A percentile compares a stretch with the other conserved stretches of the same genome.
phyloP scores from a whole-genome alignment of 2,888 invertebrate genomes.

The Polia nebulosa region DNA sequence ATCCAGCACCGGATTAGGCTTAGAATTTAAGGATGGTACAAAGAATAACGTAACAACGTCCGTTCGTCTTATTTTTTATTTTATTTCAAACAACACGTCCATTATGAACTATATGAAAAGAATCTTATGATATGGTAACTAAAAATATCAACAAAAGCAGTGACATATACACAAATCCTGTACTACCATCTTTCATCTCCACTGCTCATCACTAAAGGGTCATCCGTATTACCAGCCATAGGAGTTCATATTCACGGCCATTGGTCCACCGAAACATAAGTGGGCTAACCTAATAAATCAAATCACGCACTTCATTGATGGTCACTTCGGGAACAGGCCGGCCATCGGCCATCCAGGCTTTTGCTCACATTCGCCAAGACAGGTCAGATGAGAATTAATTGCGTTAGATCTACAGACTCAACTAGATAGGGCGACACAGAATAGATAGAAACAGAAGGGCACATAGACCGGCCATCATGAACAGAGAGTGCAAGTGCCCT shows the following conservation, averaged over 20 bases:
- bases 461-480: no score
- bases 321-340: constrained; percentile 29
- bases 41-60: no score
- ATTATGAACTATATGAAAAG: not conserved
- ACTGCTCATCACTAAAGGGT: constrained; percentile 28
- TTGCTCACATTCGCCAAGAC: constrained; percentile 41
- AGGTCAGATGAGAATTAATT: constrained; percentile 50
- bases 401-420: constrained; percentile 32
- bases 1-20: no score
- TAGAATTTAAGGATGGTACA: not conserved
- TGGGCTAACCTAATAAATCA: constrained; percentile 51
- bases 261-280: constrained; percentile 32
- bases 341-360: constrained; percentile 15
- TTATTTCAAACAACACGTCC: not conserved
- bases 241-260: constrained; percentile 19
- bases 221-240: constrained; percentile 30
- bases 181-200: constrained; percentile 16
- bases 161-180: not conserved
- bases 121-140: no score
- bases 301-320: constrained; percentile 56
- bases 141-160: not conserved
- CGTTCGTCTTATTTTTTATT: not conserved
- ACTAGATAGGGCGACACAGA: constrained; percentile 19
- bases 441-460: constrained; percentile 4
- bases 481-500: no score